Evolutionary conservation across 1,140 invertebrate genomes (phyloP), one percentile per base, ranked within the genome.

Genomic region (Panulirus ornatus): DNA sequence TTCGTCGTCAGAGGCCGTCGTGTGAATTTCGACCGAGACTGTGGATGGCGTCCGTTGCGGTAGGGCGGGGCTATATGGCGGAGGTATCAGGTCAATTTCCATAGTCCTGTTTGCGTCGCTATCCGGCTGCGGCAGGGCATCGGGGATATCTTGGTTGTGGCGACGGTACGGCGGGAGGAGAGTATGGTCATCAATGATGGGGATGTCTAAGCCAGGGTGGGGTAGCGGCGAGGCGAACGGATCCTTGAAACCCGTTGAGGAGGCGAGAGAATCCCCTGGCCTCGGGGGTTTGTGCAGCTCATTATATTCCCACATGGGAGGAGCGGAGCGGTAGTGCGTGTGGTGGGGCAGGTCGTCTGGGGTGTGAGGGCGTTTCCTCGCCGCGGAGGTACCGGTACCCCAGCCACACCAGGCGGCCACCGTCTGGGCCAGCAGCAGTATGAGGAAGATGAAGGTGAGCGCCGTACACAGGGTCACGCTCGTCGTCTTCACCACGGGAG

Each of bases 371-470:
- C 71, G 54, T 40, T 66, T 82, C 47, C 36, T 73, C 16, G 51
- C 27, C 51, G 34, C 30, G 8, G 91, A 44, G 2, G n/a, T 11
- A 8, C 5, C 58, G 5, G 78, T 22, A 9, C 81, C 70, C 84
- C 78, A 63, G 36, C 90, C 85, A 78, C 92, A 92, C 92, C 92
- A 92, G 5, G 84, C 76, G 14, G 79, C 81, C 14, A 92, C 44
- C 11, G 92, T 90, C 40, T 90, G 89, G 14, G 92, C 92, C 86
- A 92, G 82, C n/a, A 92, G 87, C 22, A 92, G 63, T 9, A 92
- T 44, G 30, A 92, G 66, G 86, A 92, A 92, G 40, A 92, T 85
- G 58, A 92, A 71, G 0, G 90, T 89, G 30, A 92, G 86, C 8
- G 88, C 85, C 8, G 85, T 89, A 70, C 92, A 92, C 40, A 92